Evolutionary conservation across 2,113 vertebrate species (phyloP).

Genomic region (Aphelocoma coerulescens): DNA sequence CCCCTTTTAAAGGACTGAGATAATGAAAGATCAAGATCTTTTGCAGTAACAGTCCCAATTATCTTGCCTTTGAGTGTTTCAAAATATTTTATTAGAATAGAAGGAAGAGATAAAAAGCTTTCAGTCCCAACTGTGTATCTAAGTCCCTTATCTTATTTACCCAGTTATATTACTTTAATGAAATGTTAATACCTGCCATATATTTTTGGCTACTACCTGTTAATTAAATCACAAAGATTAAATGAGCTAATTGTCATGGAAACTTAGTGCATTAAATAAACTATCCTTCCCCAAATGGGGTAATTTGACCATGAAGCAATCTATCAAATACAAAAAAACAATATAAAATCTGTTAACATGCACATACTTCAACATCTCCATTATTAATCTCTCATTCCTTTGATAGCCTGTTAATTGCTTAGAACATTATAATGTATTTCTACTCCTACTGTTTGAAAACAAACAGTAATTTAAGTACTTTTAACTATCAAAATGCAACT

Average conservation of each 20-base stretch:
- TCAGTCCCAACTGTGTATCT: not conserved
- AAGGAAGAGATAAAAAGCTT: not conserved
- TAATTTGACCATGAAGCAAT: not conserved
- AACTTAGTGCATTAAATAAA: not conserved
- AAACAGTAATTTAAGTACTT: not conserved
- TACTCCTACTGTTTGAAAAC: not conserved
- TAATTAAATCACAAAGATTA: constrained; percentile 22
- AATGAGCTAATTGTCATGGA: constrained; percentile 5
- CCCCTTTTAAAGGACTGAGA: not conserved
- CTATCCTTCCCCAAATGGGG: not conserved
- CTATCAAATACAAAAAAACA: not conserved
- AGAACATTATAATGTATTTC: not conserved
- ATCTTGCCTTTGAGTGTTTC: not conserved
- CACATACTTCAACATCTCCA: not conserved
- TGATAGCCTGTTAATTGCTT: not conserved
- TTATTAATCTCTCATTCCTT: not conserved
- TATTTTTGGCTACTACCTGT: not conserved
- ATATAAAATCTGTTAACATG: not conserved
- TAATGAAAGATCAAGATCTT: not conserved
- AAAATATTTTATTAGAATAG: not conserved
- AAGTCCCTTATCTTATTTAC: not conserved
- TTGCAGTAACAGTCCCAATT: not conserved
- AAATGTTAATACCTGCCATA: not conserved
- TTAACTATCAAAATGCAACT: not conserved
- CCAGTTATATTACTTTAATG: not conserved